Conservation (phyloP, 2,888 invertebrate species). For the Toxonevra muliebris region DNA sequence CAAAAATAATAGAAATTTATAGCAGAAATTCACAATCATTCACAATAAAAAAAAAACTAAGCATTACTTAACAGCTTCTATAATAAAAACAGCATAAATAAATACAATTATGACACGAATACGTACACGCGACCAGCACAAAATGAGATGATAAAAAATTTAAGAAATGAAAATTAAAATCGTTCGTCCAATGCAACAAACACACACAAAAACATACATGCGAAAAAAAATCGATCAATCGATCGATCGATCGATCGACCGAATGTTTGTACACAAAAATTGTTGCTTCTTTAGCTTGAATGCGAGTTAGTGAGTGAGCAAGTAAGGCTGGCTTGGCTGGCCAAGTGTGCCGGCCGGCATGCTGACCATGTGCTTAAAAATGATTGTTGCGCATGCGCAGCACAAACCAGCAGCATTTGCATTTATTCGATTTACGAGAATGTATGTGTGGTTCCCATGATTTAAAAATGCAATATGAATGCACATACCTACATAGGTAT, state of each 20-base stretch:
- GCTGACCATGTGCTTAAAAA: constrained; percentile 54
- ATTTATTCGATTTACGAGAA: constrained; percentile 16
- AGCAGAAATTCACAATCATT: too few species aligned
- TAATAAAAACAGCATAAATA: too few species aligned
- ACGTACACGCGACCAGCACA: too few species aligned
- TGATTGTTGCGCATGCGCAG: constrained; percentile 30
- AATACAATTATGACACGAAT: too few species aligned
- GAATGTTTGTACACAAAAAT: constrained; percentile 4
- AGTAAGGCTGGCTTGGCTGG: constrained; percentile 15
- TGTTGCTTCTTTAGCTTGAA: background rate
- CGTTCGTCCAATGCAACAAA: too few species aligned
- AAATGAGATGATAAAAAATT: too few species aligned
- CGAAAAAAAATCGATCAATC: constrained; percentile 18
- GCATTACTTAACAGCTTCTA: too few species aligned
- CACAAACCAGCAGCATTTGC: constrained; percentile 15
- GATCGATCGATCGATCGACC: constrained; percentile 6
- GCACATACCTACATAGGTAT: too few species aligned
- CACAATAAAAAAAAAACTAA: too few species aligned
- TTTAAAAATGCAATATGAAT: constrained; percentile 30
- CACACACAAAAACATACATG: background rate
- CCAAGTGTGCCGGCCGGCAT: constrained; percentile 49
- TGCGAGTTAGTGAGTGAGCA: constrained; percentile 5
- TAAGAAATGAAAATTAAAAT: too few species aligned
- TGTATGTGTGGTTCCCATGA: constrained; percentile 52
- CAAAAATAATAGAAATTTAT: too few species aligned